Conservation (phyloP, 2,113 vertebrate genomes). For the Nesogale talazaci region DNA sequence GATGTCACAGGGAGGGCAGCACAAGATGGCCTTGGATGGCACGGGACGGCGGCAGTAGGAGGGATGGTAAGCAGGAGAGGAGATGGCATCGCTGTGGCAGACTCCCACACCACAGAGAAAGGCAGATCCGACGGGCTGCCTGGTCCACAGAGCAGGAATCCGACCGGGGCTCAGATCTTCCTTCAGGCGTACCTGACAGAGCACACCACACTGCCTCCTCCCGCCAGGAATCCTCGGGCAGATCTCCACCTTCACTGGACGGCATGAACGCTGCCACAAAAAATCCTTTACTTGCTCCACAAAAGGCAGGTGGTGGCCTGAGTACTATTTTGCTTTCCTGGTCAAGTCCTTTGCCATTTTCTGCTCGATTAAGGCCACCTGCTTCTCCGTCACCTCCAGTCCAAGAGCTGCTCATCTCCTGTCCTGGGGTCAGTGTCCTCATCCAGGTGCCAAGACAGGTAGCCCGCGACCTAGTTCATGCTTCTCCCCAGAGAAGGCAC, state of each 20-base stretch:
- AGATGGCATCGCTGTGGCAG: neutral
- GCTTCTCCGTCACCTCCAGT: too few relatives aligned
- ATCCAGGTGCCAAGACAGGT: neutral
- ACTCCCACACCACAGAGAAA: neutral
- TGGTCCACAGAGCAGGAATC: neutral
- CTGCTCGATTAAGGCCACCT: neutral
- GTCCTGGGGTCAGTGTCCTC: neutral
- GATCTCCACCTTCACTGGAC: neutral
- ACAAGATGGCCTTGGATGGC: neutral
- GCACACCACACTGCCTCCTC: neutral
- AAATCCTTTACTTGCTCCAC: neutral
- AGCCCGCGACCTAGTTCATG: too few relatives aligned
- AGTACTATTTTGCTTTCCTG: neutral
- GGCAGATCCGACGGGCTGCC: neutral
- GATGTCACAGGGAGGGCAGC: neutral
- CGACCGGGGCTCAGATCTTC: neutral
- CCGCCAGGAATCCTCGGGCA: fast-evolving
- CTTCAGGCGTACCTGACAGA: neutral
- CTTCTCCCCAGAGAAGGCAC: neutral
- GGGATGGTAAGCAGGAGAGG: neutral
- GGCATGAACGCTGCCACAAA: neutral
- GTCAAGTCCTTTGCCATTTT: neutral
- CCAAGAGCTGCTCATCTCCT: neutral
- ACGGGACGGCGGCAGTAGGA: neutral
- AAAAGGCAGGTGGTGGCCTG: neutral